Conservation (phyloP, 1,140 invertebrate species). For the Cydia fagiglandana region DNA sequence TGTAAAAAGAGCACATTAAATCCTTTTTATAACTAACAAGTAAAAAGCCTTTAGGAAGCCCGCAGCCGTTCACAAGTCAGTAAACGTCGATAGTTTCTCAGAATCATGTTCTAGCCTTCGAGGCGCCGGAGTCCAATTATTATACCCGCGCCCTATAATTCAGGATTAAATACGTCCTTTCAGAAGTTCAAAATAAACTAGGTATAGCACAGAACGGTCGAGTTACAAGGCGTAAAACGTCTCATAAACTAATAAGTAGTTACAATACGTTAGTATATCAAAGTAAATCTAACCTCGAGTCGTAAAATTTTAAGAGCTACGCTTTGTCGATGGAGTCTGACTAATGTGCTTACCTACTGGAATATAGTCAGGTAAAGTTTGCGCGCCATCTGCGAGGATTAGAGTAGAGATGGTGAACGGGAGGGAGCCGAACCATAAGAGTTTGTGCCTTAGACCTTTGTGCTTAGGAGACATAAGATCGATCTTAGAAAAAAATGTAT, state of each 20-base stretch:
- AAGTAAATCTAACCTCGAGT: background rate
- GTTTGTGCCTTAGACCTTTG: too few species aligned
- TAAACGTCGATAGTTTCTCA: slow-evolving; percentile 1
- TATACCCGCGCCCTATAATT: background rate
- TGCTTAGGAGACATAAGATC: too few species aligned
- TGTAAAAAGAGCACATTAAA: background rate
- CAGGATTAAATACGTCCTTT: background rate
- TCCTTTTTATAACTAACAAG: background rate
- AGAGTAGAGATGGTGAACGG: too few species aligned
- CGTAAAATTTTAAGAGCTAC: background rate
- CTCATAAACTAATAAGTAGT: background rate
- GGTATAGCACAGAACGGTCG: slow-evolving; percentile 1
- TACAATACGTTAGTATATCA: background rate
- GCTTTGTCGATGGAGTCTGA: background rate
- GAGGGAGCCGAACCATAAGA: too few species aligned
- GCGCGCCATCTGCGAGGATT: too few species aligned
- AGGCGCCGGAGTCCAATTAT: background rate
- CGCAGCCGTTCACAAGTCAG: background rate
- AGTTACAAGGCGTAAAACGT: background rate
- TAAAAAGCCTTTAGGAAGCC: background rate
- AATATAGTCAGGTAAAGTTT: background rate
- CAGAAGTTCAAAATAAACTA: background rate
- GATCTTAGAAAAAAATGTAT: too few species aligned
- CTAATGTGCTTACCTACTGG: background rate
- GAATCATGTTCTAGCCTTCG: background rate